Evolutionary conservation across 2,888 invertebrate species (phyloP).

Genomic region (Diaprepes abbreviatus): DNA sequence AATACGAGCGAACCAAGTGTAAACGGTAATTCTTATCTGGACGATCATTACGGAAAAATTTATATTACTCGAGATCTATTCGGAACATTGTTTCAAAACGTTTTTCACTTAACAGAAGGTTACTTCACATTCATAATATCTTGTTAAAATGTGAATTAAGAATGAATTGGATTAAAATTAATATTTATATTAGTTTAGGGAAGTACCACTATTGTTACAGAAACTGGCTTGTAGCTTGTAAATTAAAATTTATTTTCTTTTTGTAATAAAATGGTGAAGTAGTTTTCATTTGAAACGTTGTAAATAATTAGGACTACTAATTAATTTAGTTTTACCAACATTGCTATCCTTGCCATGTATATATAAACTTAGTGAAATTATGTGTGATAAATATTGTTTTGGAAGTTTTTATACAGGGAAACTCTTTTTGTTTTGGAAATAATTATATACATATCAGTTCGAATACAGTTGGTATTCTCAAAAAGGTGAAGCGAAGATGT

Average conservation of each 20-base stretch:
- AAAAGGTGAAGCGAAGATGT: no score
- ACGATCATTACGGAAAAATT: no score
- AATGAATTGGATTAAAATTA: no score
- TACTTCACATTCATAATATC: background rate
- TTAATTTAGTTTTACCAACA: constrained; percentile 2
- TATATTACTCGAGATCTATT: no score
- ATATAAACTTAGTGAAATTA: constrained; percentile 25
- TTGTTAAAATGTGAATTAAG: no score
- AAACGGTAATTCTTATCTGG: no score
- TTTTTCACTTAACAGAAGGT: background rate
- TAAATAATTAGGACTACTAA: constrained; percentile 15
- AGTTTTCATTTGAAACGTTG: constrained; percentile 11
- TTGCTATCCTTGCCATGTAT: constrained; percentile 35
- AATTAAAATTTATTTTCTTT: background rate
- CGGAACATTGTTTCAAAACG: no score
- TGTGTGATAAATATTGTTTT: constrained; percentile 2
- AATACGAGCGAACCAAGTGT: no score
- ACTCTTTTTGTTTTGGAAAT: constrained; percentile 1
- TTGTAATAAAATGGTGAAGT: constrained; percentile 3
- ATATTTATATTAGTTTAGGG: no score
- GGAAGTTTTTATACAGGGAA: background rate
- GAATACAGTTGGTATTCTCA: no score
- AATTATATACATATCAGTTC: no score
- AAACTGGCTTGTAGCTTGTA: background rate
- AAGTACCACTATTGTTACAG: background rate